A percentile compares a stretch with the other conserved stretches of the same genome.
phyloP scores from a whole-genome alignment of 2,888 invertebrate species.

The Plagodis pulveraria region DNA sequence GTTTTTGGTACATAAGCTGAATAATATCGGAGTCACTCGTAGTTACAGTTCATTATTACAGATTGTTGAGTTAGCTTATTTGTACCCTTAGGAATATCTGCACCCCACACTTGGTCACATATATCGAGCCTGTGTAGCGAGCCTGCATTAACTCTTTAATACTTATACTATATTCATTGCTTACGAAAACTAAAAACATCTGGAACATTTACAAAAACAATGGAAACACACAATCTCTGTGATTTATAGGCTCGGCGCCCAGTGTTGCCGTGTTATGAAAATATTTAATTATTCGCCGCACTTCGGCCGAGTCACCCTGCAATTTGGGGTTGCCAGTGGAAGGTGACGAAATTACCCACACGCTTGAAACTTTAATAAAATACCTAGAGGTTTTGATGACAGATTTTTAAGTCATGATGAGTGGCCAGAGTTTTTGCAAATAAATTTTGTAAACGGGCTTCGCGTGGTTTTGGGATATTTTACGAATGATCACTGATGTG shows the following conservation, averaged over 20 bases:
- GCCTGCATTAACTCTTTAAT: no score
- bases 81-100: no score
- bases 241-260: slow-evolving; percentile 68
- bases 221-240: slow-evolving; percentile 50
- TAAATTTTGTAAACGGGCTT: slow-evolving; percentile 6
- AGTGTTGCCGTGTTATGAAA: slow-evolving; percentile 79
- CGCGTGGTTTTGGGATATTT: not conserved
- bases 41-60: no score
- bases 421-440: slow-evolving; percentile 7
- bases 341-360: slow-evolving; percentile 56
- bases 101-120: no score
- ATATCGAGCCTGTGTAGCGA: no score
- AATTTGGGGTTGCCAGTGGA: slow-evolving; percentile 58
- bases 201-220: slow-evolving; percentile 27
- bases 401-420: slow-evolving; percentile 14
- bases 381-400: slow-evolving; percentile 22
- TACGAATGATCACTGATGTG: no score
- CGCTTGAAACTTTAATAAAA: slow-evolving; percentile 47
- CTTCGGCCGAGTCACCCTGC: slow-evolving; percentile 65
- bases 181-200: not conserved
- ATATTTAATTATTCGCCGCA: slow-evolving; percentile 77
- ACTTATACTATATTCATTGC: no score
- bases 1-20: no score
- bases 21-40: no score
- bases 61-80: no score